A percentile compares a stretch with the other conserved stretches of the same genome.
These are phyloP conservation scores for Athene noctua DNA, from an alignment of 2,113 vertebrate species.

Conservation along the genomic window DNA sequence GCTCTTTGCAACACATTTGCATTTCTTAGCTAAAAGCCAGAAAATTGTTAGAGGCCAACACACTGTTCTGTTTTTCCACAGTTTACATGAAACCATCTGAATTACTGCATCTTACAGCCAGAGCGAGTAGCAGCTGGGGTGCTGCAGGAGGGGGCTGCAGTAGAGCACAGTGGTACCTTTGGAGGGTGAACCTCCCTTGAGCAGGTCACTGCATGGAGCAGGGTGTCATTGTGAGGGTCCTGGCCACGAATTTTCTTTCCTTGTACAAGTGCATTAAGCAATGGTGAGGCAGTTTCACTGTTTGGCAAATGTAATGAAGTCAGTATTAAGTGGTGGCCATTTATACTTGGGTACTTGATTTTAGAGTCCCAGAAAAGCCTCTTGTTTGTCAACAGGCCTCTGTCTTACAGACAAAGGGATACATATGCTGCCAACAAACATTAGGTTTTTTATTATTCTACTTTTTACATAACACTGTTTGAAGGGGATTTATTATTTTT, in stretches of 20 bases:
- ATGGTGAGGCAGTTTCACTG: neutral
- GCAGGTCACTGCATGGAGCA: neutral
- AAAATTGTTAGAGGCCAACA: neutral
- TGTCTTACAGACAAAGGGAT: constrained; percentile 37
- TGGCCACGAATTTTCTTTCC: neutral
- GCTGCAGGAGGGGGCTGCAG: neutral
- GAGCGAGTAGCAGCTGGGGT: neutral
- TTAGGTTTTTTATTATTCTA: constrained; percentile 21
- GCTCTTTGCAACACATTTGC: neutral
- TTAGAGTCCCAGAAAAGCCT: neutral
- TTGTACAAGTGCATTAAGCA: neutral
- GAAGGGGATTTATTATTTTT: constrained; percentile 46
- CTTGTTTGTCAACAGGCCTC: constrained; percentile 41
- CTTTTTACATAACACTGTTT: constrained; percentile 37
- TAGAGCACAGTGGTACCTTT: neutral
- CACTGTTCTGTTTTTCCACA: neutral
- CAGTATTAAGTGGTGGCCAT: neutral
- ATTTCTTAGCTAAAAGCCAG: constrained; percentile 17
- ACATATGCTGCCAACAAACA: neutral
- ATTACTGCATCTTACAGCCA: neutral
- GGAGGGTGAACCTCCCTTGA: neutral
- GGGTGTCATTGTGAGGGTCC: neutral
- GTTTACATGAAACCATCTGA: neutral
- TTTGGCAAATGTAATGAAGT: neutral
- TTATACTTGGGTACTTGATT: neutral